Evolutionary conservation across 1,140 invertebrate genomes (phyloP), one percentile per base, ranked within the genome.

Genomic region (Microplitis demolitor): DNA sequence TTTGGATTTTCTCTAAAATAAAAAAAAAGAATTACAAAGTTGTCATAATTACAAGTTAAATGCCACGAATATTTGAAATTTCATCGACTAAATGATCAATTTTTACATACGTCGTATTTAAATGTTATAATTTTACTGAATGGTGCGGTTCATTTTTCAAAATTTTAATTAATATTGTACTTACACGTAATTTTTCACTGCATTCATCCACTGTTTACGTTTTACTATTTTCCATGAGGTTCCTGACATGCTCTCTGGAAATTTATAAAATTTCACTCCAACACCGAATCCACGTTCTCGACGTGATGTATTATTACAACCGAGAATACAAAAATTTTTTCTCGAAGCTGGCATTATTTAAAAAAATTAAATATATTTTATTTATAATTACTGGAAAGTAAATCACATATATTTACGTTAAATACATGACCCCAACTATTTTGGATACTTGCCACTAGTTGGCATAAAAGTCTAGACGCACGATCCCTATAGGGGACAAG

Each of bases 191-290:
- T 53, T 67, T 54, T 67, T 67, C 11, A 67, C 66, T 8, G 66
- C 66, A 53, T 67, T 67, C n/a, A 67, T 67, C 66, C 50, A 67
- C 33, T 67, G 16, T 9, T n/a, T 34, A 16, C 66, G 45, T 67
- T 67, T 54, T 6, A 33, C 14, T 31, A 8, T 13, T 51, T 67
- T 67, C 66, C 66, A 67, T 34, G 50, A 13, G 14, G 31, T 16
- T 24, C 33, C 45, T 9, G 2, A 14, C 24, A 11, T 4, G 31
- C 16, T 53, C 66, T 24, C 13, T 3, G 50, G 50, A 67, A 67
- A 67, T 67, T 37, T 37, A 39, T 64, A 67, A 67, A 67, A 67
- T 54, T 67, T 67, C n/a, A 53, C 66, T 53, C 1, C 13, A 1
- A 16, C 37, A 53, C 11, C 11, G 51, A 53, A n/a, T 53, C 11